Conservation (phyloP, 2,797 vertebrate species). For the Natrix natrix region DNA sequence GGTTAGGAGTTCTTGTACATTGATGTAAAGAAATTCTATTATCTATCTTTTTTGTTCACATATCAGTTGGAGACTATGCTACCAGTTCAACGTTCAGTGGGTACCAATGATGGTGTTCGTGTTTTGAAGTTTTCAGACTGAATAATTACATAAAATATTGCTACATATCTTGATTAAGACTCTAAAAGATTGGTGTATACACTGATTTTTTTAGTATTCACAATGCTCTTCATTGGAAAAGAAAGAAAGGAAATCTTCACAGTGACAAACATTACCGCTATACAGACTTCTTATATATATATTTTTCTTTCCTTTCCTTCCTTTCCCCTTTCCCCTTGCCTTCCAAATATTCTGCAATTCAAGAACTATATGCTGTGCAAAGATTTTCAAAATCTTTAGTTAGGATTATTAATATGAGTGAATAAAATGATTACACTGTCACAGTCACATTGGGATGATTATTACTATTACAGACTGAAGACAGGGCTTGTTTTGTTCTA, state of each 20-base stretch:
- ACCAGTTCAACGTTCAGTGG: not conserved
- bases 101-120: not conserved
- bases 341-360: conserved; percentile 7
- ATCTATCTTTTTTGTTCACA: not conserved
- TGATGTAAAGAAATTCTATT: not conserved
- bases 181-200: not conserved
- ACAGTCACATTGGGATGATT: not conserved
- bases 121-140: not conserved
- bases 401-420: conserved; percentile 5
- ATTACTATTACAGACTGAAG: not conserved
- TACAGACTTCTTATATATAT: not conserved
- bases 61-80: not conserved
- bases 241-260: conserved; percentile 2
- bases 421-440: conserved; percentile 24
- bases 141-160: not conserved
- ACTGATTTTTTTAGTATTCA: not conserved
- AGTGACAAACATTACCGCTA: not conserved
- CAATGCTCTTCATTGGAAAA: not conserved
- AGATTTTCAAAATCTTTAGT: not conserved
- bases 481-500: not conserved
- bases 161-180: not conserved
- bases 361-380: not conserved
- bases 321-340: not conserved
- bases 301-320: not conserved
- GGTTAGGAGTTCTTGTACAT: not conserved